phyloP scores from a whole-genome alignment of 2,797 vertebrate species.

The Gymnoscopelus braueri region DNA sequence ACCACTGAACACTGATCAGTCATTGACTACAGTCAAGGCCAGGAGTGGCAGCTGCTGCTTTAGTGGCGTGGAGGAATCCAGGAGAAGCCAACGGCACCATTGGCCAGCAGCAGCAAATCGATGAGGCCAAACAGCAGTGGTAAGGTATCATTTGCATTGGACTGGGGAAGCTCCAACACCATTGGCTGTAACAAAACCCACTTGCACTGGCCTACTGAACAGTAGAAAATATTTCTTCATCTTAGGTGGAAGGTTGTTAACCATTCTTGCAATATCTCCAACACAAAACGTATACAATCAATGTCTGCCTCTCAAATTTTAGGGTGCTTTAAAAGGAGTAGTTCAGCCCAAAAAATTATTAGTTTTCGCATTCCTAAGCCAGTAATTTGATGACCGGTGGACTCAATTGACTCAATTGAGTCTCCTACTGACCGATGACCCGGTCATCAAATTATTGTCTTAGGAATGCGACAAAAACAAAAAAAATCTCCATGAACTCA shows the following conservation, averaged over 20 bases:
- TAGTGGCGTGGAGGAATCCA: constrained; percentile 30
- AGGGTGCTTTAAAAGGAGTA: too few relatives aligned
- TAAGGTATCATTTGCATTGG: constrained; percentile 37
- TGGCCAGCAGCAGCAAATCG: constrained; percentile 53
- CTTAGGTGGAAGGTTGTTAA: constrained; percentile 48
- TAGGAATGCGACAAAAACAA: too few relatives aligned
- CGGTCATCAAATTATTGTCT: too few relatives aligned
- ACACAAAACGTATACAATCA: constrained; percentile 11
- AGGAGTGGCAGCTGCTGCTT: constrained; percentile 65
- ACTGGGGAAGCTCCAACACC: constrained; percentile 31
- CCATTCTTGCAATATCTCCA: constrained; percentile 27
- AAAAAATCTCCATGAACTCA: too few relatives aligned
- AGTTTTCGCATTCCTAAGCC: too few relatives aligned
- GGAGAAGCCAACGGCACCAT: constrained; percentile 31
- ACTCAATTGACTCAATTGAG: too few relatives aligned
- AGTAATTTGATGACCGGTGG: too few relatives aligned
- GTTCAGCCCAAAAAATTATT: too few relatives aligned
- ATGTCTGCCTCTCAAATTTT: too few relatives aligned
- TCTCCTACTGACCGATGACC: too few relatives aligned
- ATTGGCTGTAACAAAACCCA: constrained; percentile 17
- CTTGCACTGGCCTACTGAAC: constrained; percentile 3
- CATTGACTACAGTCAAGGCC: constrained; percentile 32
- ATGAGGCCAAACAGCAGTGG: constrained; percentile 44
- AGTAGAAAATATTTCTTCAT: too few relatives aligned
- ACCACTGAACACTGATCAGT: constrained; percentile 34